Evolutionary conservation across 1,140 invertebrate species (phyloP).

Genomic region (Diachasmimorpha longicaudata): DNA sequence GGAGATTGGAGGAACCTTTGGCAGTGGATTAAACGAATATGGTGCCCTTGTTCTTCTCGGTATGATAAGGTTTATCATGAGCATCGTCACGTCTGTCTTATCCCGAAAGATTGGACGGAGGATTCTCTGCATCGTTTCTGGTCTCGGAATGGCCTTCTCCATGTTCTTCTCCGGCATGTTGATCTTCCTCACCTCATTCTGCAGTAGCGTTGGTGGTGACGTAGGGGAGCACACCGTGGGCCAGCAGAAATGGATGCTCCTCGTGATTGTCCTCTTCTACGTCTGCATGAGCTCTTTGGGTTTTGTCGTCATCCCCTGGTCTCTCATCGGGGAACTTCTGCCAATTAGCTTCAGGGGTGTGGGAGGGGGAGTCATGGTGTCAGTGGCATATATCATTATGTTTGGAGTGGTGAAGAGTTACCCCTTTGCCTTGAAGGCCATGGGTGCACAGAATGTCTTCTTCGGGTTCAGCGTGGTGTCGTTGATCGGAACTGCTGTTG

Average conservation of each 20-base stretch:
- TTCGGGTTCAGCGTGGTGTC: slow-evolving; percentile 69
- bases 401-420: slow-evolving; percentile 73
- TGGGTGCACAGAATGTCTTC: slow-evolving; percentile 67
- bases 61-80: slow-evolving; percentile 62
- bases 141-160: slow-evolving; percentile 64
- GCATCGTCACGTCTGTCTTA: slow-evolving; percentile 58
- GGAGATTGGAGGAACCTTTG: slow-evolving; percentile 57
- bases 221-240: slow-evolving; percentile 23
- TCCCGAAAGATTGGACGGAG: slow-evolving; percentile 65
- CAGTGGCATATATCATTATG: slow-evolving; percentile 69
- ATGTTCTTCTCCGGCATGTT: slow-evolving; percentile 64
- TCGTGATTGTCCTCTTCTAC: slow-evolving; percentile 62
- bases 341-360: slow-evolving; percentile 64
- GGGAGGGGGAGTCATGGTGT: slow-evolving; percentile 65
- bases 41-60: slow-evolving; percentile 62
- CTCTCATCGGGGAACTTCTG: slow-evolving; percentile 65
- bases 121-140: slow-evolving; percentile 62
- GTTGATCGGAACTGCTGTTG: slow-evolving; percentile 64
- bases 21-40: slow-evolving; percentile 56
- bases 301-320: slow-evolving; percentile 70
- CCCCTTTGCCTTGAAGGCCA: slow-evolving; percentile 59
- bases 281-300: slow-evolving; percentile 66
- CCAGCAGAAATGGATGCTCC: slow-evolving; percentile 54
- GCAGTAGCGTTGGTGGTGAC: neutral
- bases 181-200: slow-evolving; percentile 51